phyloP scores from a whole-genome alignment of 2,797 vertebrate genomes.

The Dipus sagitta region DNA sequence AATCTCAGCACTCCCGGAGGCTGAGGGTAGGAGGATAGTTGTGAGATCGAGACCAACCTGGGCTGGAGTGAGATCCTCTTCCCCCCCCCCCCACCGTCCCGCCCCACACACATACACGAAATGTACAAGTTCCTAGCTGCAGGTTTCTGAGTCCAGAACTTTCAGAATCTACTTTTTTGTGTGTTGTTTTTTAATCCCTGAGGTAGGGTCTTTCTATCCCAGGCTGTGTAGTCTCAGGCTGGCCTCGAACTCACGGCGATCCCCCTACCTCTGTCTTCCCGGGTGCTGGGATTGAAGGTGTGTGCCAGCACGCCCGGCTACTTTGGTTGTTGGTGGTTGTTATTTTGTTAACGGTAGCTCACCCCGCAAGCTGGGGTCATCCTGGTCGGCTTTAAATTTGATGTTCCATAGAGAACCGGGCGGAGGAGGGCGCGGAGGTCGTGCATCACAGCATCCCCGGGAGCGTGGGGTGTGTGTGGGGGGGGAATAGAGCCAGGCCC shows the following conservation, averaged over 20 bases:
- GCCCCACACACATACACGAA: not conserved
- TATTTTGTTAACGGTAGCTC: constrained; percentile 53
- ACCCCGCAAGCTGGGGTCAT: not conserved
- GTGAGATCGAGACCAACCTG: too few species aligned
- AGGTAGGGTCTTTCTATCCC: too few species aligned
- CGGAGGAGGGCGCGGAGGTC: not conserved
- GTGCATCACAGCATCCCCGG: not conserved
- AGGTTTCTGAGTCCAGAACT: not conserved
- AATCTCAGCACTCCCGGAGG: too few species aligned
- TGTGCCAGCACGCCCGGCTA: not conserved
- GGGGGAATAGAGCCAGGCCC: not conserved
- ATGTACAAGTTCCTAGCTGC: not conserved
- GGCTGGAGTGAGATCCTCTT: too few species aligned
- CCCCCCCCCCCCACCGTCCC: too few species aligned
- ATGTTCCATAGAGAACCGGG: not conserved
- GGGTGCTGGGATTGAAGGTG: too few species aligned
- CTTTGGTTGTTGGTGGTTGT: not conserved
- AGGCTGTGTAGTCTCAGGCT: too few species aligned
- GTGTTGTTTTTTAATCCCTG: not conserved
- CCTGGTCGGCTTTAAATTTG: constrained; percentile 14
- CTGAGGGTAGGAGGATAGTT: too few species aligned
- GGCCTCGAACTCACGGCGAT: too few species aligned
- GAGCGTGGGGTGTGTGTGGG: not conserved
- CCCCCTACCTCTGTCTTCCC: too few species aligned
- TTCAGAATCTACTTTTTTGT: not conserved